Evolutionary conservation across 1,140 invertebrate genomes (phyloP).

Genomic region (Amyelois transitella): DNA sequence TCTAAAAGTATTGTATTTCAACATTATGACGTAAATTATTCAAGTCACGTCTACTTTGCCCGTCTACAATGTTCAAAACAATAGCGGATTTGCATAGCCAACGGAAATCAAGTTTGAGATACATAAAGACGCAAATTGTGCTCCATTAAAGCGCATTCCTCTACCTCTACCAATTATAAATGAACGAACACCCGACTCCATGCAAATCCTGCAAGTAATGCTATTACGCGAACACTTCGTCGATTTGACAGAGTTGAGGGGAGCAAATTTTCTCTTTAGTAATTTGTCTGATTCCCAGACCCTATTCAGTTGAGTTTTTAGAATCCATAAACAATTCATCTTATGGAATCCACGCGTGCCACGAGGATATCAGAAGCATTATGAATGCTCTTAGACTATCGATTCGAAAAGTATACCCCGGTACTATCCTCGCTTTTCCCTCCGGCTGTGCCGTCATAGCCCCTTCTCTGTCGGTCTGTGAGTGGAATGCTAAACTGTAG

Average conservation of each 20-base stretch:
- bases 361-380: constrained; percentile 28
- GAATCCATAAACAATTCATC: constrained; percentile 52
- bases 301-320: constrained; percentile 34
- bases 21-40: constrained; percentile 13
- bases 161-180: constrained; percentile 25
- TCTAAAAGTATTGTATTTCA: not conserved
- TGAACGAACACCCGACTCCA: constrained; percentile 24
- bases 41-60: constrained; percentile 15
- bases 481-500: constrained; percentile 33
- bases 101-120: constrained; percentile 22
- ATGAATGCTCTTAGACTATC: constrained; percentile 36
- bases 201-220: constrained; percentile 45
- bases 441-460: constrained; percentile 18
- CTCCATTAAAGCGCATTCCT: constrained; percentile 26
- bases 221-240: constrained; percentile 41
- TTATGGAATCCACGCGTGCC: constrained; percentile 32
- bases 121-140: constrained; percentile 27
- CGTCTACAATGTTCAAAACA: constrained; percentile 17
- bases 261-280: constrained; percentile 31
- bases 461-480: constrained; percentile 27
- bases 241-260: constrained; percentile 35
- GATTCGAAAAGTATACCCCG: constrained; percentile 31
- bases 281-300: constrained; percentile 61
- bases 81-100: constrained; percentile 21
- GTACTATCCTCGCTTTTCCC: constrained; percentile 26